Conservation (phyloP, 2,888 invertebrate species). For the Vanessa cardui region DNA sequence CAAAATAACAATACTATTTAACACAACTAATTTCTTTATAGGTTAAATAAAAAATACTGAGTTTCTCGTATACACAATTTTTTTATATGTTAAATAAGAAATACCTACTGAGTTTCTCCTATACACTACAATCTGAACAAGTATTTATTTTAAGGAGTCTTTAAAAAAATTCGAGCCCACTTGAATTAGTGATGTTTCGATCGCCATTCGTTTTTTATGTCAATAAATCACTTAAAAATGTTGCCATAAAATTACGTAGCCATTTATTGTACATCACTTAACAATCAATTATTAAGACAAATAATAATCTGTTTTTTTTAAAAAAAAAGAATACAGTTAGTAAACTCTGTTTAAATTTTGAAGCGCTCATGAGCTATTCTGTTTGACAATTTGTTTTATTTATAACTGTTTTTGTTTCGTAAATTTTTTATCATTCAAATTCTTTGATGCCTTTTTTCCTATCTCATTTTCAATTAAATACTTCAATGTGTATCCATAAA, state of each 20-base stretch:
- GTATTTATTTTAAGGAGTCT: too few relatives aligned
- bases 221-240: too few relatives aligned
- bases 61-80: background rate
- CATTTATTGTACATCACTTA: background rate
- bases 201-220: too few relatives aligned
- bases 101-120: too few relatives aligned
- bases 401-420: conserved; percentile 43
- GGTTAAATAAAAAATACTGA: too few relatives aligned
- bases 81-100: background rate
- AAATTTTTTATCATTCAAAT: conserved; percentile 39
- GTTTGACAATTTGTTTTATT: conserved; percentile 45
- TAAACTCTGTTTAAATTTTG: conserved; percentile 1
- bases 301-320: conserved; percentile 11
- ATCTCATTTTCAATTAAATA: conserved; percentile 44
- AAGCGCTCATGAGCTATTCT: conserved; percentile 36
- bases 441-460: conserved; percentile 45
- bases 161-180: too few relatives aligned
- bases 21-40: background rate
- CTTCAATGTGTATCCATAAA: conserved; percentile 47
- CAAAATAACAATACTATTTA: background rate
- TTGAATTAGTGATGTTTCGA: too few relatives aligned
- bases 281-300: conserved; percentile 6
- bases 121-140: too few relatives aligned
- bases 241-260: background rate
- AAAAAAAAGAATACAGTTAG: conserved; percentile 1